Conservation (phyloP, 1,140 invertebrate species). For the Diachasmimorpha longicaudata region DNA sequence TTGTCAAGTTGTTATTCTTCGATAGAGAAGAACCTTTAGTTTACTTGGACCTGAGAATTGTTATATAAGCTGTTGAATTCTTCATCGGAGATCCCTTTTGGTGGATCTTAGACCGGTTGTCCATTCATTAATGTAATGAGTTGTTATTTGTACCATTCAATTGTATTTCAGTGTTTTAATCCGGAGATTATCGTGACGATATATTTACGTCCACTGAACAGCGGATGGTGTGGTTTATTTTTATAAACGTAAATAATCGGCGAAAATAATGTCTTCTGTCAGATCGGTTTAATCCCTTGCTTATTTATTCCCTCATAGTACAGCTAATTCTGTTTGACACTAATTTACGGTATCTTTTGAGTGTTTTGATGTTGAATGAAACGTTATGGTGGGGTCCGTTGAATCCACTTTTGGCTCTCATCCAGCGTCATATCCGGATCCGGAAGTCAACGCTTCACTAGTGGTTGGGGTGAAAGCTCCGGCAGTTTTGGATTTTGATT, state of each 20-base stretch:
- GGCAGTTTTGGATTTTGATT: background rate
- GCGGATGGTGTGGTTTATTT: no score
- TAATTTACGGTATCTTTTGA: background rate
- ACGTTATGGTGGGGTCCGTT: background rate
- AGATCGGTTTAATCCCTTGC: background rate
- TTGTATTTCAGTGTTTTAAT: no score
- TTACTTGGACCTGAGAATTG: no score
- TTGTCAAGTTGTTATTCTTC: no score
- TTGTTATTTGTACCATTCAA: no score
- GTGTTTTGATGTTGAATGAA: background rate
- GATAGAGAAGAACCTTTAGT: no score
- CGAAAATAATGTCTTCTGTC: background rate
- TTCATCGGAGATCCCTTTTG: no score
- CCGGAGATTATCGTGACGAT: no score
- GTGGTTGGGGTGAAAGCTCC: background rate
- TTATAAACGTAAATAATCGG: no score
- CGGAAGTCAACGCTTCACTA: background rate
- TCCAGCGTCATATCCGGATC: constrained; percentile 2
- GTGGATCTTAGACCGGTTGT: no score
- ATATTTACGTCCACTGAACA: no score
- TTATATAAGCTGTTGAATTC: background rate
- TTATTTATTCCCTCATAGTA: background rate
- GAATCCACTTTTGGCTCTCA: background rate
- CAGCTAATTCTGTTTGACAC: background rate
- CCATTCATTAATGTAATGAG: no score